Evolutionary conservation across 1,140 invertebrate species (phyloP), one percentile per base, ranked within the genome.

Genomic region (Zaprionus vittiger): DNA sequence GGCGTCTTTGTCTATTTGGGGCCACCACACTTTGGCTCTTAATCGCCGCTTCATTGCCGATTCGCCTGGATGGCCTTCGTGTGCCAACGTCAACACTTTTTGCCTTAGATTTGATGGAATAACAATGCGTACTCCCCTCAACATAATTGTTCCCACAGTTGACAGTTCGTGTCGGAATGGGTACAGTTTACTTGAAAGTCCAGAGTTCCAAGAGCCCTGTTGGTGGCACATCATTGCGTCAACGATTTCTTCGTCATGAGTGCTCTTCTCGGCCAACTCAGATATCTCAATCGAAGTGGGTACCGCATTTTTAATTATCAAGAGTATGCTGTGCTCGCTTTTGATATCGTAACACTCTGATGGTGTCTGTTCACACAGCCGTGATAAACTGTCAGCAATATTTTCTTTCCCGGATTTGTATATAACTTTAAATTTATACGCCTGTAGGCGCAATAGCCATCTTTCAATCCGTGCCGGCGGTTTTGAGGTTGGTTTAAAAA

Each of bases 401-500:
- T 37, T 37, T 12, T 37, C 34, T 12, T 12, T 14, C 11, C 34
- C 9, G 12, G 34, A 12, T 12, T 12, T 37, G 12, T 37, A 37
- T 11, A 12, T 37, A 12, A 37, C 12, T 37, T 9, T 12, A 59
- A 68, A 28, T 44, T 49, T 20, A 20, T 34, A 75, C 2, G 72
- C 49, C 15, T 73, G 56, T 2, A 75, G 52, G 2, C 72, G 77
- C 11, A 79, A 20, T 5, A 68, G 28, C 67, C 67, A 79, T 38
- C 73, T 55, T 26, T 77, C 65, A 31, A 72, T 79, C 2, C 54
- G 22, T 12, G 55, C 63, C 17, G 67, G 49, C 1, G 68, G 69
- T 34, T 59, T 59, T 14, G 64, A 73, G 2, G 59, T 57, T 52
- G 69, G 69, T 37, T 70, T 75, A 17, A 76, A 77, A 28, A 71